Conservation (phyloP, 2,797 vertebrate genomes). For the Hydrocynus forskahlii region DNA sequence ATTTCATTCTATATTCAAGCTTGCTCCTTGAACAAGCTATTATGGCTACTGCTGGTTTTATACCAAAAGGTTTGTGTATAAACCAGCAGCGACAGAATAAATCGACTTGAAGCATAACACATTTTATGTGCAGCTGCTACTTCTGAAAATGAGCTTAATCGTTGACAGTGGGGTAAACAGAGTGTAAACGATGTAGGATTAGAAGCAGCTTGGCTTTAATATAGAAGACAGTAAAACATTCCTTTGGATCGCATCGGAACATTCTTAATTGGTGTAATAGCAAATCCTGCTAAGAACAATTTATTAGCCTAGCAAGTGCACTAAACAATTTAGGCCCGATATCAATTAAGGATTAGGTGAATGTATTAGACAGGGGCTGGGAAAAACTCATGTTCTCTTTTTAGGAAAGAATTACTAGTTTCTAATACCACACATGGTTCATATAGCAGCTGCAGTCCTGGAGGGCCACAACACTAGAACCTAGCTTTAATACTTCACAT, state of each 20-base stretch:
- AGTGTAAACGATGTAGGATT: too few species aligned
- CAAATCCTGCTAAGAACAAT: background rate
- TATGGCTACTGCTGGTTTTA: too few species aligned
- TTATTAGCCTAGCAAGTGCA: background rate
- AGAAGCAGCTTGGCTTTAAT: too few species aligned
- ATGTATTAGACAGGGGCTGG: background rate
- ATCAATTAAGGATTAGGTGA: background rate
- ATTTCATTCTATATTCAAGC: too few species aligned
- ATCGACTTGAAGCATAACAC: background rate
- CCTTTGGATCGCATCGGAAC: too few species aligned
- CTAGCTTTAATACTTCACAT: conserved; percentile 21
- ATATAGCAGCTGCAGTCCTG: background rate
- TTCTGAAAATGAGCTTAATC: too few species aligned
- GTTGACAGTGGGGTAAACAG: too few species aligned
- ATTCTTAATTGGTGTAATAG: background rate
- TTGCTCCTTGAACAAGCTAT: too few species aligned
- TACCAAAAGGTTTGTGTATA: too few species aligned
- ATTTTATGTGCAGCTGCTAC: too few species aligned
- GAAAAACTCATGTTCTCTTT: background rate
- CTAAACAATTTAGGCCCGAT: background rate
- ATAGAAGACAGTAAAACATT: too few species aligned
- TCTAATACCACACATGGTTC: background rate
- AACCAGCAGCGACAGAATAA: too few species aligned
- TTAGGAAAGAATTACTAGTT: background rate
- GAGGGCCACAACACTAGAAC: conserved; percentile 9